Conservation (phyloP, 2,113 vertebrate genomes). For the Tricholaema leucomelas region DNA sequence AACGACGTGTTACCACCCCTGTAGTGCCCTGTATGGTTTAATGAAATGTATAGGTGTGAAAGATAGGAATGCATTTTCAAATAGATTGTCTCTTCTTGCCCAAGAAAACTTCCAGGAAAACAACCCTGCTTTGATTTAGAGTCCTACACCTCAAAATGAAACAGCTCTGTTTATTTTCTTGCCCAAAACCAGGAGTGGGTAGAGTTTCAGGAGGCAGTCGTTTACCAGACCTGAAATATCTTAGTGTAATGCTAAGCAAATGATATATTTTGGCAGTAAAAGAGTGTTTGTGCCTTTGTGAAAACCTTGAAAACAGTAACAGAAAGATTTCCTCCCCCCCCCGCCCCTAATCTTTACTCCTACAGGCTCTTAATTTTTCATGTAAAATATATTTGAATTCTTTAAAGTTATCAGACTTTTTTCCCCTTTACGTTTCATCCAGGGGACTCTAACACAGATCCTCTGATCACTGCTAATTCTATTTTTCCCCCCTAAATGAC, state of each 20-base stretch:
- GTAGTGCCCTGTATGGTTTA: neutral
- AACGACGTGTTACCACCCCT: neutral
- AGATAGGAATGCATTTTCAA: neutral
- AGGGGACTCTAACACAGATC: neutral
- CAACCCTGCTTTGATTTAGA: neutral
- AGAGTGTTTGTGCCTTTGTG: neutral
- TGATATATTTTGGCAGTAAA: neutral
- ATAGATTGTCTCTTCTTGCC: neutral
- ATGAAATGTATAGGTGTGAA: neutral
- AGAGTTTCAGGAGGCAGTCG: neutral
- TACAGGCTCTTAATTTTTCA: conserved; percentile 19
- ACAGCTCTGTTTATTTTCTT: neutral
- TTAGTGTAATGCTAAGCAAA: neutral
- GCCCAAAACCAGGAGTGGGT: neutral
- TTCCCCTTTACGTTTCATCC: neutral
- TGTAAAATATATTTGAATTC: conserved; percentile 7
- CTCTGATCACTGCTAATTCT: conserved; percentile 41
- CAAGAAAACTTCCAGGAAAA: neutral
- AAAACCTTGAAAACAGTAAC: conserved; percentile 2
- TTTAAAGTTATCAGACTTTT: neutral
- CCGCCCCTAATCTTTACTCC: neutral
- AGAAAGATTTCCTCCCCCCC: neutral
- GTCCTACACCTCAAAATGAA: neutral
- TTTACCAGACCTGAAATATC: conserved; percentile 21
- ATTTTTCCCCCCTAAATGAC: neutral